Base-by-base conservation (phyloP, 1,140 invertebrate species). In the Polypedilum vanderplanki region DNA sequence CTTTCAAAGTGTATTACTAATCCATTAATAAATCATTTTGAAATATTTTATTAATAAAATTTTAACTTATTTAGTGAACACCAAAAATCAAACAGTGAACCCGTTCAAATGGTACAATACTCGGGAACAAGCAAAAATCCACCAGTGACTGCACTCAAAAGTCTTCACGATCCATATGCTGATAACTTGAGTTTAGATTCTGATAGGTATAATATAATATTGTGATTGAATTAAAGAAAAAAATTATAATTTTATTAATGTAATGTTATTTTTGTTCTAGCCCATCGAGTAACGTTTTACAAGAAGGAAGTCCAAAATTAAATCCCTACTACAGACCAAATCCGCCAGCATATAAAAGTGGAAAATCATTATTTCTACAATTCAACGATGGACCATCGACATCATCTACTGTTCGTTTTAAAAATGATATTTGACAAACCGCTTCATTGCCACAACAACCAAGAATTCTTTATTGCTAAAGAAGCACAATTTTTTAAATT, bases 71-170 rank as follows among this genome's bases (percentile, higher is more conserved):
- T 22, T 20, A 70, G 65, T 20, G 65, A 70, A 18, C 17, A 70
- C 40, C 8, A n/a, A 15, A 67, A 73, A 20, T 15, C 74, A 10
- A 46, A 18, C 5, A 33, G 5, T 24, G 70, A 33, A 73, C 81
- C 81, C 0, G 81, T 83, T 10, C 81, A 83, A 78, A 82, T 83
- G 81, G 81, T 83, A 2, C 80, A 83, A 76, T 82, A 80, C 73
- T 79, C 79, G 7, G 80, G 81, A 73, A 78, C 76, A 17, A 81
- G 78, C 17, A 78, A 78, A n/a, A 78, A 78, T 77, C 81, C 81
- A 73, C 80, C 81, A 0, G 77, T 79, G 1, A 82, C 80, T 7
- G 82, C 80, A 5, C 75, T 83, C 2, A 82, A 81, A 65, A 82
- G 80, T 74, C 75, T 83, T 3, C 82, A 83, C 64, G 81, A 83